These are phyloP conservation scores for Pampus argenteus DNA, from an alignment of 2,797 vertebrate species.

Conservation along the genomic window DNA sequence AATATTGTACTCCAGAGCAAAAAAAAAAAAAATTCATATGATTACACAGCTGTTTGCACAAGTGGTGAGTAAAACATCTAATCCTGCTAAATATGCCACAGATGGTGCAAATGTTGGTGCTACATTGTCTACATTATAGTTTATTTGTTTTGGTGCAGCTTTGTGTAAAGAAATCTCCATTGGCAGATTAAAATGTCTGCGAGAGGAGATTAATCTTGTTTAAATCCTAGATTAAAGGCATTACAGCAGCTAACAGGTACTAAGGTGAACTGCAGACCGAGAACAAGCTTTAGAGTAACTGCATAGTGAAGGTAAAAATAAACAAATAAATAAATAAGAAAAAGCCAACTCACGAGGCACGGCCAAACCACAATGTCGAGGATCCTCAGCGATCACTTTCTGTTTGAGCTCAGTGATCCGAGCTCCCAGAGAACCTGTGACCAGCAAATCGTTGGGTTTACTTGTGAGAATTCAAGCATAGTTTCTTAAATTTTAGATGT, in stretches of 20 bases:
- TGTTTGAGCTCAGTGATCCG: slow-evolving; percentile 93
- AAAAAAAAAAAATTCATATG: background rate
- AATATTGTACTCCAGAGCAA: background rate
- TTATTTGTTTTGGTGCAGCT: background rate
- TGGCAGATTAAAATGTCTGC: background rate
- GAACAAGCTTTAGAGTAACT: background rate
- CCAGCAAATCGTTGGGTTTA: background rate
- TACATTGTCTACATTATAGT: background rate
- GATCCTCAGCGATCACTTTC: slow-evolving; percentile 92
- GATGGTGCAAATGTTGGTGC: background rate
- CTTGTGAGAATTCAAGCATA: background rate
- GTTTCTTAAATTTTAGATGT: background rate
- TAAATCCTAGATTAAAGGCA: background rate
- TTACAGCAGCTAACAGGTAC: background rate
- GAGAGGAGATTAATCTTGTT: background rate
- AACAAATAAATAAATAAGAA: background rate
- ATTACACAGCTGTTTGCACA: background rate
- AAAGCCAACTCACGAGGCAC: slow-evolving; percentile 90
- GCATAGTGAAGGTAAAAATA: background rate
- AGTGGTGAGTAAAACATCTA: background rate
- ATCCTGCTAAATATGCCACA: background rate
- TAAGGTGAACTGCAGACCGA: background rate
- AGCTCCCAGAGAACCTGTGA: slow-evolving; percentile 91
- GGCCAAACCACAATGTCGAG: slow-evolving; percentile 89
- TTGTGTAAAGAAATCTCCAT: background rate